Evolutionary conservation across 2,888 invertebrate species (phyloP), one percentile per base, ranked within the genome.

Genomic region (Pseudococcus jackbeardsleyi): DNA sequence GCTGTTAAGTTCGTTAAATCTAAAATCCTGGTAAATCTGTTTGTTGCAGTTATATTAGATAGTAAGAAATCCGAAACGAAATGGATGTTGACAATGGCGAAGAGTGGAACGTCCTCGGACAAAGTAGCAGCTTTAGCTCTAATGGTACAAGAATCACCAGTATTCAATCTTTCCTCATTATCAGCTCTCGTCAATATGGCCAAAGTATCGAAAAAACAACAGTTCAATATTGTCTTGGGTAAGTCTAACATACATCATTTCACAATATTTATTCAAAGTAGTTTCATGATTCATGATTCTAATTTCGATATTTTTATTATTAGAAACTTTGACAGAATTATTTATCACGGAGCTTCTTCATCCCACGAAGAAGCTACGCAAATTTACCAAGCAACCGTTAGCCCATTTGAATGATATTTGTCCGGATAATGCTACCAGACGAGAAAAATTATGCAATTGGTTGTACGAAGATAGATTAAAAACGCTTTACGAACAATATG

Each of bases 391-490:
- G 89, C 94, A 95, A 89, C 93, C 95, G 0, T 91, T 95, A 0
- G 92, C 93, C 0, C 91, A 92, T 46, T 89, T 96, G 0, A 93
- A 93, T 17, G 93, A 93, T 84, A 92, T 94, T 91, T 92, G 94
- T 0, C 93, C 94, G 0, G 95, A 95, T 90, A 95, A 94, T 90
- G 91, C 91, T 42, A 93, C 94, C 0, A 92, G 94, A 84, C 93
- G 94, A 88, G 94, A 94, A 90, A 92, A 95, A 89, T 93, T 96
- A 19, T 94, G 95, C 12, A 92, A 94, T 88, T 99, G 98, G 98
- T 94, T 95, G 91, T 99, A 95, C 92, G 99, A 99, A 91, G 96
- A 96, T 91, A 95, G 96, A 90, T 92, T 99, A 0, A 97, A 97
- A 91, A 94, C 95, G 39, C 42, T 91, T n/a, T 93, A 92, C 89